Evolutionary conservation across 2,888 invertebrate species (phyloP), one percentile per base, ranked within the genome.

Genomic region (Drosophila lutescens): DNA sequence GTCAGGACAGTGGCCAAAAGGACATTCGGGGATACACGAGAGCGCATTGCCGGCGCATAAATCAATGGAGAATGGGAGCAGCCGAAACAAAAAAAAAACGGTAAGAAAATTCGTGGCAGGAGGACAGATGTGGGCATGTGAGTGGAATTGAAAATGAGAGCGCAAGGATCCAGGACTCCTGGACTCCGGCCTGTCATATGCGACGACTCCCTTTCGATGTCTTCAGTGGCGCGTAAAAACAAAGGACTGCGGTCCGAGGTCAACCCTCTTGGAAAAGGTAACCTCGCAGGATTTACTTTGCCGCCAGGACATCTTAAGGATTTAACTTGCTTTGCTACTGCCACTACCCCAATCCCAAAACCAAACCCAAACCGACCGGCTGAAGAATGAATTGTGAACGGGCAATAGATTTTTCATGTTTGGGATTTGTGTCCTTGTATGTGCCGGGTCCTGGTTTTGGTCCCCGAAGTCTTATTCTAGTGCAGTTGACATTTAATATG

Each of bases 341-440:
- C 47, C 41, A 12, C 13, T 32, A 7, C 36, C 23, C 26, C 26
- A 26, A 9, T 2, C 34, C 9, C 41, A 23, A 12, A 4, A n/a
- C 38, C 23, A 26, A 26, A 26, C 26, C 30, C 15, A 8, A 32
- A 20, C 43, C 65, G 36, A 30, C 40, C 57, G 34, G 9, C 41
- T 41, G 47, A 50, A 65, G 60, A 50, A 74, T 38, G 46, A 59
- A 65, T 57, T 76, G 44, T 58, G 58, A 46, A 61, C 67, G 30
- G 67, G 85, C 85, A 86, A 87, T 87, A 85, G 85, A 85, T 85
- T 85, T 85, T 63, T 85, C 87, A 85, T 85, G 85, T 87, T 84
- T 85, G 82, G 85, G 84, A 82, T 87, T 85, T 85, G 82, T 80
- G 85, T 65, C 34, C 59, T 23, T 59, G 53, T 63, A 53, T 44